Percentiles rank a stretch among this genome's conserved stretches.
phyloP scores from a whole-genome alignment of 2,888 invertebrate genomes.

The Lordiphosa fenestrarum region DNA sequence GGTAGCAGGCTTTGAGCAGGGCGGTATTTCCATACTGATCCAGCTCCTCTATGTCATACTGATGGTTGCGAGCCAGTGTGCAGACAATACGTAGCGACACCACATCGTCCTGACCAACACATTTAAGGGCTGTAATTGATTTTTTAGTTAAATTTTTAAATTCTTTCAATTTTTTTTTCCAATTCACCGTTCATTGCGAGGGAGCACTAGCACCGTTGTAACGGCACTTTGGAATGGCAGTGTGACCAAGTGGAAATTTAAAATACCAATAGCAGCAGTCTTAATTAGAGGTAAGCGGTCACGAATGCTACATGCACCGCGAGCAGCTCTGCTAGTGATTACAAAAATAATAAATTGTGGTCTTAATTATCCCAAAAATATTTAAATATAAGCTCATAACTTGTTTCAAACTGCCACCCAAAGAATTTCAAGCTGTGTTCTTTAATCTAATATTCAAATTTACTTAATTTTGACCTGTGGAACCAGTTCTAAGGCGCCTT shows the following conservation, averaged over 20 bases:
- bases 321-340: too few relatives aligned
- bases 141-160: neutral
- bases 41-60: slow-evolving; percentile 63
- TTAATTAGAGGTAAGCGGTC: too few relatives aligned
- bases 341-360: too few relatives aligned
- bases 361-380: too few relatives aligned
- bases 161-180: neutral
- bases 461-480: too few relatives aligned
- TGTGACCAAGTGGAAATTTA: neutral
- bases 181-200: slow-evolving; percentile 43
- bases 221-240: slow-evolving; percentile 35
- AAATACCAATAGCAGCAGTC: too few relatives aligned
- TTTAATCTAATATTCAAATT: neutral
- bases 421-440: slow-evolving; percentile 1
- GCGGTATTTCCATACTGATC: slow-evolving; percentile 78
- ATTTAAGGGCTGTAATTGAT: slow-evolving; percentile 51
- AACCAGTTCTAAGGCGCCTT: too few relatives aligned
- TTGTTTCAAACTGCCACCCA: too few relatives aligned
- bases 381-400: too few relatives aligned
- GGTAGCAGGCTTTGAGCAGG: slow-evolving; percentile 76
- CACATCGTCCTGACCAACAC: slow-evolving; percentile 60
- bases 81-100: slow-evolving; percentile 62
- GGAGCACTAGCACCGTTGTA: slow-evolving; percentile 15
- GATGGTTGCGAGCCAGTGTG: slow-evolving; percentile 36
- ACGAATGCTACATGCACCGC: too few relatives aligned